Evolutionary conservation across 2,888 invertebrate species (phyloP).

Genomic region (Kuschelorhynchus macadamiae): DNA sequence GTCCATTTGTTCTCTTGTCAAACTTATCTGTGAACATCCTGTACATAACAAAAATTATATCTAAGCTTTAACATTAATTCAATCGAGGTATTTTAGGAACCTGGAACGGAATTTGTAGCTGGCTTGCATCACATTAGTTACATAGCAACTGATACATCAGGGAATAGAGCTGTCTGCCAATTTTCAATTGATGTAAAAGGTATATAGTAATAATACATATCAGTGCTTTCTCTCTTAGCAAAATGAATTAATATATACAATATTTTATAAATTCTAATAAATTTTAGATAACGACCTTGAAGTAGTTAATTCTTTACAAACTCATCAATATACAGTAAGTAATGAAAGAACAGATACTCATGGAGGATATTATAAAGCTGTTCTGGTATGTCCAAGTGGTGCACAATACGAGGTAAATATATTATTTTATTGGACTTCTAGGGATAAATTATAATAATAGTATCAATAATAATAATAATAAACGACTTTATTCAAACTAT

Average conservation of each 20-base stretch:
- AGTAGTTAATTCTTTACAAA: slow-evolving; percentile 31
- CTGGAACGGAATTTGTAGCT: slow-evolving; percentile 74
- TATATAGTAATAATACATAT: slow-evolving; percentile 57
- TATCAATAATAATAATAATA: no score
- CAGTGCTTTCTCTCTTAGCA: background rate
- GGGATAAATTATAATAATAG: background rate
- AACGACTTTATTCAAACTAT: no score
- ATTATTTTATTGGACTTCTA: background rate
- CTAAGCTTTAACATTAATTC: no score
- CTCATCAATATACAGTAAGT: slow-evolving; percentile 22
- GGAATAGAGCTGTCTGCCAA: slow-evolving; percentile 75
- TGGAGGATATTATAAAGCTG: slow-evolving; percentile 58
- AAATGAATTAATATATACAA: background rate
- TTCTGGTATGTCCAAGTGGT: slow-evolving; percentile 65
- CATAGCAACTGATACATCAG: slow-evolving; percentile 76
- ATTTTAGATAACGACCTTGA: slow-evolving; percentile 27
- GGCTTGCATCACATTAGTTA: slow-evolving; percentile 77
- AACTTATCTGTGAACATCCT: no score
- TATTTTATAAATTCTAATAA: no score
- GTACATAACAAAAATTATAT: no score
- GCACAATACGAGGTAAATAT: slow-evolving; percentile 61
- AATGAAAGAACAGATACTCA: slow-evolving; percentile 10
- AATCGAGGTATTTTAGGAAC: slow-evolving; percentile 72
- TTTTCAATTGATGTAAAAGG: slow-evolving; percentile 76
- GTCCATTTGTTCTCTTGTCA: no score